Base-by-base conservation (phyloP, 2,797 vertebrate species). In the Jordanella pulchra region DNA sequence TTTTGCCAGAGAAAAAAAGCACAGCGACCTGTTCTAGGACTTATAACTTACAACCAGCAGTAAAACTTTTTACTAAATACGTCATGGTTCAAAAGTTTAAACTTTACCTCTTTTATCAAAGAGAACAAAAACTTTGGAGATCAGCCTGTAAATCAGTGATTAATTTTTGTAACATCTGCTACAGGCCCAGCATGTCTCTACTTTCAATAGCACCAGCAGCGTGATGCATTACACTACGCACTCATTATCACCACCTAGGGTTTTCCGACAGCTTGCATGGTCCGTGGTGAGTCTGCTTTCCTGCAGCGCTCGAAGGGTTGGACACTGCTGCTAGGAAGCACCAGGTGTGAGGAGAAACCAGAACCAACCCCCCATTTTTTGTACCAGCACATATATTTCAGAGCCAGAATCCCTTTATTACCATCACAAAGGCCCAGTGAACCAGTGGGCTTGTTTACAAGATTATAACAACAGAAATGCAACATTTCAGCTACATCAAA, bases 271-370 rank as follows among this genome's bases (percentile, higher is more conserved):
- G 93, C 94, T 96, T 94, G 92, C 78, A 47, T 84, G 76, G 89
- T 95, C 92, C 86, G 87, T 85, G 82, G 91, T 93, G 94, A 92
- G 94, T 91, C 78, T 84, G 89, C 92, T 93, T 94, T 93, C 94
- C 94, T 87, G 93, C 89, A 91, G 92, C 79, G 85, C 83, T 86
- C 79, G 48, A 73, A 91, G 93, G 92, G 75, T 85, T 66, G 79
- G 88, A 92, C 85, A 78, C 92, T 86, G 94, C 93, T 93, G 90
- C 78, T 89, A 93, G 94, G 91, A 85, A 91, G 78, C 80, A 81
- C 80, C 87, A 88, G 82, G 87, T 88, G 87, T 84, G 84, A 81
- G 60, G 27, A 79, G 74, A 80, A 87, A 82, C 76, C 51, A 56
- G 74, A 86, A 78, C 86, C 77, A 66, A 48, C 65, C 75, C 65